Evolutionary conservation across 92 coral and sea anemone species (phyloP).

Genomic region (Nematostella vectensis): DNA sequence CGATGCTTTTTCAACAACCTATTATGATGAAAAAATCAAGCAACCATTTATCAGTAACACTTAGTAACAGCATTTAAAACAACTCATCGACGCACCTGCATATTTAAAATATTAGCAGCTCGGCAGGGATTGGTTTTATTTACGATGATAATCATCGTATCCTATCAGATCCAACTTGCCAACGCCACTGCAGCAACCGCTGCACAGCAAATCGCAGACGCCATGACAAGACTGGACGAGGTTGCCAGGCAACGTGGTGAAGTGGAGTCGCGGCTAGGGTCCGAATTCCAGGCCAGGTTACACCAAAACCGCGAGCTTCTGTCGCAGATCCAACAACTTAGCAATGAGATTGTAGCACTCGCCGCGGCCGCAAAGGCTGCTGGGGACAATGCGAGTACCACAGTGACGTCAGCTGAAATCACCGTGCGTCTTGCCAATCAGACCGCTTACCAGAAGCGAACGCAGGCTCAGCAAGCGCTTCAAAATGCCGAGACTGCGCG

Average conservation of each 20-base stretch:
- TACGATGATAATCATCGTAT: constrained; percentile 1
- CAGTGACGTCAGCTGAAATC: constrained; percentile 47
- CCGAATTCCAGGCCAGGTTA: constrained; percentile 40
- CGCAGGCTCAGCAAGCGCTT: constrained; percentile 51
- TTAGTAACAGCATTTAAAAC: too few relatives aligned
- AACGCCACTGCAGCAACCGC: constrained; percentile 69
- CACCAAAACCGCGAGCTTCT: constrained; percentile 28
- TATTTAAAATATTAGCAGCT: too few relatives aligned
- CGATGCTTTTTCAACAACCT: too few relatives aligned
- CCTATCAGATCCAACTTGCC: constrained; percentile 69
- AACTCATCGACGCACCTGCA: too few relatives aligned
- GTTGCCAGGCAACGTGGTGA: constrained; percentile 33
- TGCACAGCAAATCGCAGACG: constrained; percentile 46
- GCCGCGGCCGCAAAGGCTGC: constrained; percentile 14
- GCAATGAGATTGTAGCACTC: constrained; percentile 19
- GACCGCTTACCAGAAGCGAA: constrained; percentile 33
- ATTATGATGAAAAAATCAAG: too few relatives aligned
- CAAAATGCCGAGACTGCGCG: constrained; percentile 42
- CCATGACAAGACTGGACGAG: constrained; percentile 40
- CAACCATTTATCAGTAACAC: too few relatives aligned
- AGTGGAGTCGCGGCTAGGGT: constrained; percentile 50
- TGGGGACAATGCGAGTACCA: constrained; percentile 42
- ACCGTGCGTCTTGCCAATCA: constrained; percentile 31
- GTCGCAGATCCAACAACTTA: constrained; percentile 34
- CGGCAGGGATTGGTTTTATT: too few relatives aligned